Base-by-base conservation (phyloP, 2,797 vertebrate species). In the Crax fasciolata region DNA sequence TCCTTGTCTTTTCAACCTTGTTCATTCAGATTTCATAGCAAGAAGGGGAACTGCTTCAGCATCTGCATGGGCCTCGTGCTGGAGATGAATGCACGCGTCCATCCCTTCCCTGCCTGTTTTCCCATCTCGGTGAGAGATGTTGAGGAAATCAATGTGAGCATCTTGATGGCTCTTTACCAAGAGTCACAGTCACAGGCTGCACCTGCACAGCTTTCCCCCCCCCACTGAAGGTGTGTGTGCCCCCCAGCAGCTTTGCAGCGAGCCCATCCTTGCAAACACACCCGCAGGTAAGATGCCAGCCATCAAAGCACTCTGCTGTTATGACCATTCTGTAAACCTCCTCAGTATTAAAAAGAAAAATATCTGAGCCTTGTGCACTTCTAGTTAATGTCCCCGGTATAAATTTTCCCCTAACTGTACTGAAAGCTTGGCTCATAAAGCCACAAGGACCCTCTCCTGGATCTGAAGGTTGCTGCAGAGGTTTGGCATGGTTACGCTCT, bases 1-100 rank as follows among this genome's bases (percentile, higher is more conserved):
- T 48, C 58, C 68, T 84, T 18, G 74, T 74, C 51, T 65, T 95
- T 94, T 94, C 74, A 82, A 32, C 84, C 46, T 30, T 23, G 27
- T 27, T 78, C 52, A 18, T 91, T 79, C 97, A 27, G 27, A 52
- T 96, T 94, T 93, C 55, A 41, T 61, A 81, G 76, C 46, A 68
- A 58, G 72, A 20, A 32, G 63, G 20, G 2, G 1, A 89, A n/a
- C 21, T 65, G 84, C 76, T 67, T 95, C 52, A 27, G 80, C 63
- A 75, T 84, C 35, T 88, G 49, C 20, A 25, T 5, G 18, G 41
- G 9, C 46, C 46, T 14, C 32, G 3, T 57, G n/a, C 67, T 94
- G 89, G 78, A 72, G 25, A 39, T 5, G 35, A 35, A 35, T 35
- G 30, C 20, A 3, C 30, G 28, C 38, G 71, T 62, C 54, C 49